Evolutionary conservation across 2,888 invertebrate genomes (phyloP).

Genomic region (Philonicus albiceps): DNA sequence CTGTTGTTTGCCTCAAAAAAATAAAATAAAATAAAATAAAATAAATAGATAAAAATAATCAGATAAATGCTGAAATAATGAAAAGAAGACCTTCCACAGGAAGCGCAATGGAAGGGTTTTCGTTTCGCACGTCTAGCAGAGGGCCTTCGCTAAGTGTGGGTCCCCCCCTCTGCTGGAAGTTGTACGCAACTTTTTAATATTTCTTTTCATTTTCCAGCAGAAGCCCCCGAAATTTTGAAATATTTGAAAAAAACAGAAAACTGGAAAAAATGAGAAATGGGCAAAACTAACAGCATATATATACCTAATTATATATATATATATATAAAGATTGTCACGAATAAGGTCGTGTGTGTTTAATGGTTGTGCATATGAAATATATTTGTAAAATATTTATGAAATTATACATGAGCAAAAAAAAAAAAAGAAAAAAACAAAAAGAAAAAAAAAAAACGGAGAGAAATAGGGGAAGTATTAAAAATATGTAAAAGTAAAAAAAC

Average conservation of each 20-base stretch:
- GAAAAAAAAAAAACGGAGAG: background rate
- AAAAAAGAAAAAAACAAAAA: background rate
- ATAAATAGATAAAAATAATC: too few relatives aligned
- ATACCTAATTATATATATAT: background rate
- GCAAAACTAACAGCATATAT: background rate
- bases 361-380: slow-evolving; percentile 35
- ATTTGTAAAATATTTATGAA: slow-evolving; percentile 30
- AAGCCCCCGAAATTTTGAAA: too few relatives aligned
- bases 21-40: background rate
- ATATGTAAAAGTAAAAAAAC: background rate
- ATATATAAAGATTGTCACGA: slow-evolving; percentile 23
- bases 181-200: too few relatives aligned
- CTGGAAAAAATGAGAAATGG: too few relatives aligned
- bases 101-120: too few relatives aligned
- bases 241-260: background rate
- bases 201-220: too few relatives aligned
- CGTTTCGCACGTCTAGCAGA: too few relatives aligned
- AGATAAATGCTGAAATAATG: background rate
- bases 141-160: too few relatives aligned
- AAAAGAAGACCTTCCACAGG: background rate
- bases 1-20: background rate
- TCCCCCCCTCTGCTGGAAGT: too few relatives aligned
- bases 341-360: slow-evolving; percentile 38
- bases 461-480: too few relatives aligned
- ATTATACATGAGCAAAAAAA: background rate